These are phyloP conservation scores for Hypotaenidia philippensis DNA, from an alignment of 2,797 vertebrate species.

Conservation along the genomic window DNA sequence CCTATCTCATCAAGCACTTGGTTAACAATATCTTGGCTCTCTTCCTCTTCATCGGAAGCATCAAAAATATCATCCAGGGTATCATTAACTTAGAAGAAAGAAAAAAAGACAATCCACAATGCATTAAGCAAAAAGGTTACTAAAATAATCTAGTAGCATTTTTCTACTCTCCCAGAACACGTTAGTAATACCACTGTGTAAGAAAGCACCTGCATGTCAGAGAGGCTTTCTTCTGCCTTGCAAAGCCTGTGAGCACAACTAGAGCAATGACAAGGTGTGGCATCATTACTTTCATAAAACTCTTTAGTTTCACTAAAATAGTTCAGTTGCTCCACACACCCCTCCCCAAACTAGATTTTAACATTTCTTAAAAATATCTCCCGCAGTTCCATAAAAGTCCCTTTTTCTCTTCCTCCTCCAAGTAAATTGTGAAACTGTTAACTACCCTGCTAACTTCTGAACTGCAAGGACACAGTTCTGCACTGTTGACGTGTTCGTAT, in stretches of 20 bases:
- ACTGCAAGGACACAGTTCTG: not conserved
- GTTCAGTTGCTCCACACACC: not conserved
- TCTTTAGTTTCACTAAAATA: not conserved
- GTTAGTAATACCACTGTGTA: fast-evolving
- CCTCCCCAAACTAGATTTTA: not conserved
- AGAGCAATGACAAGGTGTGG: not conserved
- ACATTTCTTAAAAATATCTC: not conserved
- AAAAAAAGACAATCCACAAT: not conserved
- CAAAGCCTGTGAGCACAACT: not conserved
- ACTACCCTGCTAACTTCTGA: not conserved
- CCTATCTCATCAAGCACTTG: constrained; percentile 98
- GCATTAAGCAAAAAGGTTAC: not conserved
- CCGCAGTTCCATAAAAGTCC: not conserved
- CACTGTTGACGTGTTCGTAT: not conserved
- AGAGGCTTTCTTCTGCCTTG: not conserved
- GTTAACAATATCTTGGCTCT: constrained; percentile 97
- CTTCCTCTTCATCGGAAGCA: constrained; percentile 97
- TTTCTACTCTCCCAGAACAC: not conserved
- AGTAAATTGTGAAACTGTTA: not conserved
- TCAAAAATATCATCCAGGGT: constrained; percentile 97
- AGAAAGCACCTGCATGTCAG: not conserved
- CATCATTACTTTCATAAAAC: not conserved
- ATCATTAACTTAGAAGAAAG: constrained; percentile 88
- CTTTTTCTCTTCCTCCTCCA: not conserved
- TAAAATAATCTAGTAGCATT: not conserved